These are phyloP conservation scores for Dione juno DNA, from an alignment of 2,888 invertebrate genomes.

Conservation along the genomic window DNA sequence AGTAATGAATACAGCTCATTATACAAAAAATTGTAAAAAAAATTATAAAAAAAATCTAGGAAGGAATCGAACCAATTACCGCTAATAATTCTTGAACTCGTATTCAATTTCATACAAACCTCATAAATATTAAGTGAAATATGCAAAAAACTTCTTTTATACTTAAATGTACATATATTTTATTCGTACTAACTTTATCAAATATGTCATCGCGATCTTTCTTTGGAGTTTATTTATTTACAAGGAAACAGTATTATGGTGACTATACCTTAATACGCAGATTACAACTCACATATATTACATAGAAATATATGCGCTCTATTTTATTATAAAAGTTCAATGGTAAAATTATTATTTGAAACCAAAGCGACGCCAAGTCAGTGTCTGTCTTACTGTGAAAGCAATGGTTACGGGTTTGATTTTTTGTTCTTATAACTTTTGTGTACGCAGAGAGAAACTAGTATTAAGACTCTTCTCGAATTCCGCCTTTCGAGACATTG, in stretches of 20 bases:
- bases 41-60: too few species aligned
- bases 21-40: too few species aligned
- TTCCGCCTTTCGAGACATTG: too few species aligned
- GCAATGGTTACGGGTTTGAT: too few species aligned
- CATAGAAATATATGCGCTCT: background rate
- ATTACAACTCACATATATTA: conserved; percentile 23
- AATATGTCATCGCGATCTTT: conserved; percentile 35
- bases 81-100: background rate
- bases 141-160: conserved; percentile 46
- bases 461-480: too few species aligned
- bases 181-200: conserved; percentile 55
- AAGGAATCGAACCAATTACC: background rate
- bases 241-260: conserved; percentile 38
- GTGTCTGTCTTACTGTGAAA: too few species aligned
- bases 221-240: conserved; percentile 36
- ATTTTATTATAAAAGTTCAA: too few species aligned
- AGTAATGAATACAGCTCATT: too few species aligned
- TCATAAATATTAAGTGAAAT: conserved; percentile 39
- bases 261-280: conserved; percentile 35
- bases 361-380: too few species aligned
- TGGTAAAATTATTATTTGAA: too few species aligned
- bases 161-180: conserved; percentile 54
- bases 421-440: too few species aligned
- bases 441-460: too few species aligned
- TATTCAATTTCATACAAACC: conserved; percentile 24